A percentile compares a stretch with the other conserved stretches of the same genome.
Conservation (phyloP, 2,113 vertebrate species). For the Helogale parvula region DNA sequence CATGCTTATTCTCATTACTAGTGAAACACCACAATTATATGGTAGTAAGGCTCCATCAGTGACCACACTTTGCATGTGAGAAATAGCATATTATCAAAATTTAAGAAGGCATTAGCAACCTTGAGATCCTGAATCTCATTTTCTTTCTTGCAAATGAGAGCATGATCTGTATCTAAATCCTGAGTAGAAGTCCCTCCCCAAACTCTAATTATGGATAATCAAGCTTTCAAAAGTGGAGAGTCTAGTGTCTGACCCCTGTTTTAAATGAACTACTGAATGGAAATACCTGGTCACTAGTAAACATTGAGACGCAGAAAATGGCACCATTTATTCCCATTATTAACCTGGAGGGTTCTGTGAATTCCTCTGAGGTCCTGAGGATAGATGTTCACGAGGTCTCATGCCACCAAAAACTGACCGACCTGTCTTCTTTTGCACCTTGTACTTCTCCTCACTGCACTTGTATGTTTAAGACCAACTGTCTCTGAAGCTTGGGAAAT, state of each 20-base stretch:
- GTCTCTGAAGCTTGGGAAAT: not conserved
- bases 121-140: not conserved
- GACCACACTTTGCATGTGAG: not conserved
- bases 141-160: not conserved
- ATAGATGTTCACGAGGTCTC: not conserved
- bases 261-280: not conserved
- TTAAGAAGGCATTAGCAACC: not conserved
- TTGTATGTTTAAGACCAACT: not conserved
- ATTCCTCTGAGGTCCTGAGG: not conserved
- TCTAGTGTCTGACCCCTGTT: not conserved
- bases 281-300: not conserved
- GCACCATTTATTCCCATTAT: not conserved
- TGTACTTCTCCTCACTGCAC: not conserved
- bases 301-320: not conserved
- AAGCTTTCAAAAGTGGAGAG: not conserved
- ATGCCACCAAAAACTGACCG: not conserved
- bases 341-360: not conserved
- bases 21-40: not conserved
- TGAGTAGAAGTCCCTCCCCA: not conserved
- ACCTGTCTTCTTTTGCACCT: not conserved
- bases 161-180: not conserved
- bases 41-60: not conserved
- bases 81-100: not conserved
- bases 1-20: not conserved
- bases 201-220: not conserved